A percentile compares a stretch with the other conserved stretches of the same genome.
phyloP scores from a whole-genome alignment of 53 echinoderm and acorn worm genomes.

The Luidia sarsii region DNA sequence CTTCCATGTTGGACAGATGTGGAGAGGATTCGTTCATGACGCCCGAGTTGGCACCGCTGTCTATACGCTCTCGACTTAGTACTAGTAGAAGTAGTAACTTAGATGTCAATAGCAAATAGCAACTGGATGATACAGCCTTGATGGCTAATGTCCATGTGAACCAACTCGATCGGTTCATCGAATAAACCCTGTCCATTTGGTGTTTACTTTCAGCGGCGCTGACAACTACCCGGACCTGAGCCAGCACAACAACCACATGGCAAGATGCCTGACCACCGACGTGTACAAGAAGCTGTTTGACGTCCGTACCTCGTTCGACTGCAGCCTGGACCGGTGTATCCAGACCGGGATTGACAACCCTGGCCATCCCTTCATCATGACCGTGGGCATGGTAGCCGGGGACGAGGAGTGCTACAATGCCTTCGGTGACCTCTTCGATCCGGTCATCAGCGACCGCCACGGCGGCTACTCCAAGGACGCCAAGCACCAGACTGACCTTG shows the following conservation, averaged over 20 bases:
- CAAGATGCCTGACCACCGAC: slow-evolving; percentile 73
- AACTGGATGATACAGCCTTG: background rate
- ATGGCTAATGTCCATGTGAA: background rate
- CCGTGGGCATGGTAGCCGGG: slow-evolving; percentile 81
- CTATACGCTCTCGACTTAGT: no score
- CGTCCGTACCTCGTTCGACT: slow-evolving; percentile 62
- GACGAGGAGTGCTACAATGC: slow-evolving; percentile 82
- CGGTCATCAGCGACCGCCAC: slow-evolving; percentile 72
- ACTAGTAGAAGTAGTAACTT: no score
- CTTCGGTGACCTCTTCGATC: slow-evolving; percentile 72
- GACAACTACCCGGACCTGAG: slow-evolving; percentile 76
- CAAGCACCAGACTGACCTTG: slow-evolving; percentile 76
- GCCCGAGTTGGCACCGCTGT: no score
- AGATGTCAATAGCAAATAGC: no score
- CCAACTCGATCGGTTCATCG: background rate
- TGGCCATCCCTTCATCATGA: slow-evolving; percentile 89
- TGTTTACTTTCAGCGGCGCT: slow-evolving; percentile 5
- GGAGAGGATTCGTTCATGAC: no score
- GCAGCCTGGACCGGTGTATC: slow-evolving; percentile 72
- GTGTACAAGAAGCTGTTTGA: slow-evolving; percentile 74
- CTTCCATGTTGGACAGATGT: no score
- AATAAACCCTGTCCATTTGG: background rate
- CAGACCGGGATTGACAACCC: slow-evolving; percentile 90
- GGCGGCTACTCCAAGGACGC: slow-evolving; percentile 65
- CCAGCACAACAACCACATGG: slow-evolving; percentile 85